Evolutionary conservation across 2,113 vertebrate species (phyloP).

Genomic region (Ciconia stormi): DNA sequence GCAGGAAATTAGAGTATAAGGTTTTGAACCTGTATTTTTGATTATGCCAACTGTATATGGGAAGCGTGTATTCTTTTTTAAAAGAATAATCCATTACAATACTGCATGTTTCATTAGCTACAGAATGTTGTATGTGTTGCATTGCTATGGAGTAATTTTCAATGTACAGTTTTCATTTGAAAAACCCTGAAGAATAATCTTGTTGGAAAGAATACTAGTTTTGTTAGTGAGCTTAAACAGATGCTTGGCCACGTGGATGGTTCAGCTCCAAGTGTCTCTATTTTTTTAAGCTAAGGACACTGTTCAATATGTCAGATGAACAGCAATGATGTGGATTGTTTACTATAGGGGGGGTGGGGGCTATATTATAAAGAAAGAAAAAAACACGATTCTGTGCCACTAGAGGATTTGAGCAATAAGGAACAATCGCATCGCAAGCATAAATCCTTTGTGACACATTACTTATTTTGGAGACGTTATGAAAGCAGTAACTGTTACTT

Average conservation of each 20-base stretch:
- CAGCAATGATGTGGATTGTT: not conserved
- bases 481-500: conserved; percentile 34
- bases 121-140: not conserved
- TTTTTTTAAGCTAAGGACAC: not conserved
- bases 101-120: not conserved
- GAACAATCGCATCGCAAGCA: not conserved
- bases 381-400: not conserved
- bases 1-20: not conserved
- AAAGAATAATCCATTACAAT: not conserved
- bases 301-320: not conserved
- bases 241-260: not conserved
- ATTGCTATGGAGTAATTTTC: not conserved
- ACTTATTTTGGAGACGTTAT: not conserved
- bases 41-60: not conserved
- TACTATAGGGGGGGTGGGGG: not conserved
- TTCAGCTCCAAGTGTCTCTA: not conserved
- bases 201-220: not conserved
- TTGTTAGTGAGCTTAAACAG: not conserved
- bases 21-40: not conserved
- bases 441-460: conserved; percentile 7
- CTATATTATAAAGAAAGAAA: not conserved
- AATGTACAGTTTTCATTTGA: not conserved
- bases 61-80: not conserved
- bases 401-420: not conserved
- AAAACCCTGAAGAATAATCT: not conserved